Base-by-base conservation (phyloP, 2,888 invertebrate genomes). In the Oasisia sp. region DNA sequence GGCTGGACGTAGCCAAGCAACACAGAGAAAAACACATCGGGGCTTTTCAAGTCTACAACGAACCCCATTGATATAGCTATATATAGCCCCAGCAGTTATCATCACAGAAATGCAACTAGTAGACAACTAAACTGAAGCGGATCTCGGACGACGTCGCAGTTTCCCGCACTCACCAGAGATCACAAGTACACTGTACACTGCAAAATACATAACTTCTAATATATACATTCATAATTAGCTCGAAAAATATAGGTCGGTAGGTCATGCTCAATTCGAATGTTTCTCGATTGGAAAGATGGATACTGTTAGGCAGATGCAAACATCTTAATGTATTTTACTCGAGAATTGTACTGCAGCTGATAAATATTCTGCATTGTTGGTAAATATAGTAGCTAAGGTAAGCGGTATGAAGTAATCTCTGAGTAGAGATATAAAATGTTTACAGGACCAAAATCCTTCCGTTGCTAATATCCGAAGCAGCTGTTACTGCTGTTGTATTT, bases 201-300 rank as follows among this genome's bases (percentile, higher is more conserved):
- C 74, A 74, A 74, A 74, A 74, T 74, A 74, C 74, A 74, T 74
- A 74, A 74, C 74, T 74, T 74, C 19, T 74, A 74, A 74, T 74
- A 74, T 74, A 74, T 74, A 74, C 74, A 74, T 74, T 74, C 14
- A 74, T 74, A 74, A 74, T 74, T 74, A 74, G 74, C 14, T 74
- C 7, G 74, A 74, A 74, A 74, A 74, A 74, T 74, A 74, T 74
- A 74, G 74, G n/a, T 74, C 14, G 74, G n/a, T 14, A 74, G 27
- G 74, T 74, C 19, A 74, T 74, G 74, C 74, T 74, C 74, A 74
- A 74, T 2, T 74, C 74, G 27, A 74, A 74, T 27, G 74, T 74
- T 74, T 74, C 19, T 74, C 74, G 27, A 74, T 74, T 2, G 74
- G 74, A 27, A 27, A 74, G n/a, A 27, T 27, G 14, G 74, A 74